These are phyloP conservation scores for Microcebus lehilahytsara DNA, from an alignment of 2,113 vertebrate genomes.

Conservation along the genomic window DNA sequence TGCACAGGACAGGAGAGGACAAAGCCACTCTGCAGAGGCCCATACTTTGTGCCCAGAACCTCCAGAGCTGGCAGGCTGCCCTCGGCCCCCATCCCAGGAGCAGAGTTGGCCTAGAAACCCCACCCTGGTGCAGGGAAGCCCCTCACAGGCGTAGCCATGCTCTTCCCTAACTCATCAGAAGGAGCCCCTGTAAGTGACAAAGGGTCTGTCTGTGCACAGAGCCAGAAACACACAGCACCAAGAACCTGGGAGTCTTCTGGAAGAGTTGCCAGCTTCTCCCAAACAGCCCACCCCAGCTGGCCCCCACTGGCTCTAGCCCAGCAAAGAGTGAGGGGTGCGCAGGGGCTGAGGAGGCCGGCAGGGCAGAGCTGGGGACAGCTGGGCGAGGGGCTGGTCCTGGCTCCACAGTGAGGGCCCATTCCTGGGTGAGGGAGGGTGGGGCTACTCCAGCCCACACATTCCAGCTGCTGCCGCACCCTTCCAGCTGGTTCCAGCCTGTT, in stretches of 20 bases:
- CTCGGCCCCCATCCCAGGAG: background rate
- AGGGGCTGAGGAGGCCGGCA: background rate
- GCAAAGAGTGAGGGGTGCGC: fast-evolving
- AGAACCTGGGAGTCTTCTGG: background rate
- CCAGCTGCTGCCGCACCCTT: background rate
- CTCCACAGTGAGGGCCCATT: background rate
- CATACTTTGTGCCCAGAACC: background rate
- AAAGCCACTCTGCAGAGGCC: background rate
- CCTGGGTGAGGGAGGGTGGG: background rate
- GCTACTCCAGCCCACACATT: background rate
- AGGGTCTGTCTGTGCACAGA: background rate
- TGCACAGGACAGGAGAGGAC: background rate
- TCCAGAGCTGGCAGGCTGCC: background rate
- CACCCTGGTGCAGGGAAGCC: background rate
- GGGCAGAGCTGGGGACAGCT: background rate
- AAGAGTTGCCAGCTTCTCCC: background rate
- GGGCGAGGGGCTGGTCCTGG: fast-evolving
- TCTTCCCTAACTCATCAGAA: background rate
- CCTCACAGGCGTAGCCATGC: fast-evolving
- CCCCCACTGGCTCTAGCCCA: background rate
- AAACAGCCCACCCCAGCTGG: background rate
- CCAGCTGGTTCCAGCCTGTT: conserved; percentile 47
- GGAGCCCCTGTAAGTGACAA: fast-evolving
- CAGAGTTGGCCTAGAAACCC: background rate
- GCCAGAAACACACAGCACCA: background rate